Evolutionary conservation across 2,888 invertebrate genomes (phyloP).

Genomic region (Limnephilus auricula): DNA sequence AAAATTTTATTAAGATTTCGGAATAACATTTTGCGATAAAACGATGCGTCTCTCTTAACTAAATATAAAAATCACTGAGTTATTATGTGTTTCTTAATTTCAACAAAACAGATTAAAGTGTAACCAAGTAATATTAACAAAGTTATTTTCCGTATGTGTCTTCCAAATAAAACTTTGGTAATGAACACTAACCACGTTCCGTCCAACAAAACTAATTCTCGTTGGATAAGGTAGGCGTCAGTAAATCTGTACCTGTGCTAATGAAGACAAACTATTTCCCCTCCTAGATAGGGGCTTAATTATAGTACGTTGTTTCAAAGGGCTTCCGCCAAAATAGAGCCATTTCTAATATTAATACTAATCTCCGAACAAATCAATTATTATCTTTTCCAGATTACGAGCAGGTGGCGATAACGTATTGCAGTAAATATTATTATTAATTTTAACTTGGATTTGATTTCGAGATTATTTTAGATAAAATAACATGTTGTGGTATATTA

Average conservation of each 20-base stretch:
- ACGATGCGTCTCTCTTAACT: no score
- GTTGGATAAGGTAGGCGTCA: not conserved
- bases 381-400: not conserved
- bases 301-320: not conserved
- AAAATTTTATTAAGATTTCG: no score
- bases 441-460: no score
- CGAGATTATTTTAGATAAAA: no score
- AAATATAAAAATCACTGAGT: no score
- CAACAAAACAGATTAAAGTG: no score
- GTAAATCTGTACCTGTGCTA: not conserved
- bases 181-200: not conserved
- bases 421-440: no score
- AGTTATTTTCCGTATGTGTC: not conserved
- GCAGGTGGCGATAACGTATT: not conserved
- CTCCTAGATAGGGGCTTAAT: not conserved
- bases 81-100: no score
- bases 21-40: no score
- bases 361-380: not conserved
- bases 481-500: not conserved
- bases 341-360: not conserved
- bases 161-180: not conserved
- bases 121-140: no score
- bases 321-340: not conserved
- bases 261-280: not conserved
- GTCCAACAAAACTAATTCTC: not conserved